phyloP scores from a whole-genome alignment of 2,113 vertebrate species.

The Leucopsar rothschildi region DNA sequence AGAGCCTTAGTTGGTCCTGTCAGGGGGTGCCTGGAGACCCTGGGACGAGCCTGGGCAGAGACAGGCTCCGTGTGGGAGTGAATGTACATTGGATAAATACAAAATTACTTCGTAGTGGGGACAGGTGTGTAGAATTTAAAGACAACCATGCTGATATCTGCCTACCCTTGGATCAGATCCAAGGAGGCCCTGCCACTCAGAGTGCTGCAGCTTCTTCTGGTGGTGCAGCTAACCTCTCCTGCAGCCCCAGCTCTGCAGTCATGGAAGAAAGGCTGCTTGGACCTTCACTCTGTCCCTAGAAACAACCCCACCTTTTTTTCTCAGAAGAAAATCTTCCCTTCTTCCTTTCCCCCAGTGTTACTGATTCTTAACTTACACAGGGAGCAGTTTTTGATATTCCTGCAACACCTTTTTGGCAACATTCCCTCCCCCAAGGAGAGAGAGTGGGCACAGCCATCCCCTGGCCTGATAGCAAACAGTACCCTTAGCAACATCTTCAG shows the following conservation, averaged over 20 bases:
- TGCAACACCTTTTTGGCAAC: neutral
- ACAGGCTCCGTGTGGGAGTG: neutral
- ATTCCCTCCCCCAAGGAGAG: neutral
- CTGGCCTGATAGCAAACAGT: neutral
- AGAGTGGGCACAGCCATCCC: neutral
- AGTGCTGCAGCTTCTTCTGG: neutral
- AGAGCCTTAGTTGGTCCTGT: neutral
- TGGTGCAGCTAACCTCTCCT: neutral
- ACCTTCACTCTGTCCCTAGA: neutral
- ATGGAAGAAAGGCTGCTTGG: neutral
- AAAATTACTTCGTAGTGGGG: neutral
- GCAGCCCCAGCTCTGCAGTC: rapidly evolving
- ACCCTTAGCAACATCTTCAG: neutral
- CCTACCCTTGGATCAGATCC: neutral
- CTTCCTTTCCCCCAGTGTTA: neutral
- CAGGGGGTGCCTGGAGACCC: neutral
- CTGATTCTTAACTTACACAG: neutral
- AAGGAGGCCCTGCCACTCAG: neutral
- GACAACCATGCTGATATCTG: neutral
- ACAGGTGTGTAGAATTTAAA: neutral
- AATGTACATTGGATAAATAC: neutral
- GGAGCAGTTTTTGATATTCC: neutral
- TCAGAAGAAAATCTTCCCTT: neutral
- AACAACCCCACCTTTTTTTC: neutral
- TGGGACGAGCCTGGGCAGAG: neutral